Conservation (phyloP, 2,113 vertebrate genomes). For the Gymnocephalus cernua region DNA sequence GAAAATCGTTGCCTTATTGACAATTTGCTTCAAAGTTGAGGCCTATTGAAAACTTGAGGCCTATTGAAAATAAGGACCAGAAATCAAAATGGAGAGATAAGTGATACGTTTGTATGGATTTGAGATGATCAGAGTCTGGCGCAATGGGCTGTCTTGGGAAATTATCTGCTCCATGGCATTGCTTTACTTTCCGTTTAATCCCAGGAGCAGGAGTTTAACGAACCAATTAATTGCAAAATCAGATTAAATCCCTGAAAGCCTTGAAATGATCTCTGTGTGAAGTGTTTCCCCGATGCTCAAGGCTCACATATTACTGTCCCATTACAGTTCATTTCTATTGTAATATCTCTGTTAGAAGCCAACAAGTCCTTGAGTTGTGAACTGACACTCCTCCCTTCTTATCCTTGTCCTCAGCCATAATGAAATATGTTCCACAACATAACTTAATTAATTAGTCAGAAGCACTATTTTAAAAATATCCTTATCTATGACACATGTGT, state of each 20-base stretch:
- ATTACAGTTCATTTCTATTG: conserved; percentile 43
- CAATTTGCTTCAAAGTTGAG: no score
- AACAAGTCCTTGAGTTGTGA: conserved; percentile 51
- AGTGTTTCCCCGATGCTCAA: conserved; percentile 53
- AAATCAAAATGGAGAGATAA: conserved; percentile 37
- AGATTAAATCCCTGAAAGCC: conserved; percentile 73
- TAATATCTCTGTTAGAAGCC: conserved; percentile 45
- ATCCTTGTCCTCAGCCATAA: conserved; percentile 31
- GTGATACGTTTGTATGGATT: conserved; percentile 35
- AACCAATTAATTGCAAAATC: conserved; percentile 80
- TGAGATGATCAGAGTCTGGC: conserved; percentile 53
- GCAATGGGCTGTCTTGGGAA: conserved; percentile 61
- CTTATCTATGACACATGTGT: conserved; percentile 47
- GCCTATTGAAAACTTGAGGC: conserved; percentile 1
- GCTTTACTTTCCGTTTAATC: conserved; percentile 75
- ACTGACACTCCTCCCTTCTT: background rate
- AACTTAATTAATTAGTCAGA: conserved; percentile 45
- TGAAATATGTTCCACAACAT: conserved; percentile 31
- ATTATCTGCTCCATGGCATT: conserved; percentile 50
- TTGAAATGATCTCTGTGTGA: conserved; percentile 66
- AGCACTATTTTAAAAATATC: conserved; percentile 48
- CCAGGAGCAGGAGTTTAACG: conserved; percentile 72
- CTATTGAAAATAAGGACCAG: conserved; percentile 21
- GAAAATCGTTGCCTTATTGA: no score
- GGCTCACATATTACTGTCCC: conserved; percentile 54